Evolutionary conservation across 2,888 invertebrate genomes (phyloP), one percentile per base, ranked within the genome.

Genomic region (Melanotus villosus): DNA sequence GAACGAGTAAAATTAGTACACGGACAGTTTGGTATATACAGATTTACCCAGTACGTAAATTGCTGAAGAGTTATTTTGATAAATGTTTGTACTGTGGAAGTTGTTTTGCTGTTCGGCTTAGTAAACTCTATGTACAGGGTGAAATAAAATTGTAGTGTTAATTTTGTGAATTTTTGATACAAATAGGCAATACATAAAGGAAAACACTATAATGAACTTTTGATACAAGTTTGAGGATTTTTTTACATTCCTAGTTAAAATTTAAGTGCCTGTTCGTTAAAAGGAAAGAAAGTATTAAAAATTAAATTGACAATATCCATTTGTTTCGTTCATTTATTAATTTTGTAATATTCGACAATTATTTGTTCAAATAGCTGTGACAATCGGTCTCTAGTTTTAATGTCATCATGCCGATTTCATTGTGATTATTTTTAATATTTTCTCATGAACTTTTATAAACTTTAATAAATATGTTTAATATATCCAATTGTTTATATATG

Each of bases 401-500:
- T n/a, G 74, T 72, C 67, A 62, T 66, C 72, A 58, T 66, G 72
- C 76, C 76, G 76, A 77, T 67, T 69, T 75, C 69, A 75, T 79
- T 80, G 80, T 80, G 79, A 80, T 80, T 79, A 78, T 79, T 78
- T 79, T 78, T 76, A 78, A 75, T 79, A 77, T 76, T 79, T 79
- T 80, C 56, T 74, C 74, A 76, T 76, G 73, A 77, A 77, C 78
- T 79, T 78, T 79, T 81, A 78, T 79, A 74, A 77, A 77, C 77
- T 78, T 78, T 78, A 80, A 80, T 80, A 80, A 79, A 80, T 75
- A 79, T 77, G 76, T 80, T 78, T 78, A 73, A 77, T 78, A 80
- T 76, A 75, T 76, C 79, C 77, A 77, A 81, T 82, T 75, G 81
- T 82, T 82, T 81, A 80, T 83, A 82, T 80, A 82, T 81, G 81